A percentile compares a stretch with the other conserved stretches of the same genome.
Evolutionary conservation across 2,797 vertebrate genomes (phyloP).

Genomic region (Euphonia xanthogaster): DNA sequence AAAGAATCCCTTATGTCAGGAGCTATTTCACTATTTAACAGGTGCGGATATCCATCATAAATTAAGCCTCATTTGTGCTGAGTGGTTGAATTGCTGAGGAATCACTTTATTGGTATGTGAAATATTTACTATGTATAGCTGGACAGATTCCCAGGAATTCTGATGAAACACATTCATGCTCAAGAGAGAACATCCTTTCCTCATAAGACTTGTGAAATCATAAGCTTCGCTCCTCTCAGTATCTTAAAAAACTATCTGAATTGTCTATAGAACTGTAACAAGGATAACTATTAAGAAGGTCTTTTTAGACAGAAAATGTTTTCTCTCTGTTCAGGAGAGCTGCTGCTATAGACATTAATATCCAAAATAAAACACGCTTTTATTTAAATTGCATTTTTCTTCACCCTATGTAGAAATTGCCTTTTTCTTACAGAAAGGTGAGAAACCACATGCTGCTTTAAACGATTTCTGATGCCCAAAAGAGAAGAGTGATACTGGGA

Average conservation of each 20-base stretch:
- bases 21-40: constrained; percentile 11
- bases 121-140: constrained; percentile 36
- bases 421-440: not conserved
- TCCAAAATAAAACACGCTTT: not conserved
- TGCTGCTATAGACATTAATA: not conserved
- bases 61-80: constrained; percentile 22
- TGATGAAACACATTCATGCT: constrained; percentile 2
- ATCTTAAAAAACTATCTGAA: not conserved
- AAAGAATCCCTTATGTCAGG: not conserved
- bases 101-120: constrained; percentile 17
- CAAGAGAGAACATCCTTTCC: not conserved
- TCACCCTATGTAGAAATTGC: not conserved
- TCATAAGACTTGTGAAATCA: not conserved
- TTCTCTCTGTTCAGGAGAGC: not conserved
- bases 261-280: not conserved
- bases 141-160: constrained; percentile 1
- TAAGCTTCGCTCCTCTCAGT: not conserved
- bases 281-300: not conserved
- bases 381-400: not conserved
- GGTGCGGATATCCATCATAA: constrained; percentile 28
- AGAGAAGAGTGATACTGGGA: not conserved
- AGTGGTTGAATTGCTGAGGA: constrained; percentile 21
- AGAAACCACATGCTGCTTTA: not conserved
- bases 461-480: constrained; percentile 8
- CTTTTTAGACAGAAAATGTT: not conserved